phyloP scores from a whole-genome alignment of 1,140 invertebrate genomes.

The Aporrectodea caliginosa region DNA sequence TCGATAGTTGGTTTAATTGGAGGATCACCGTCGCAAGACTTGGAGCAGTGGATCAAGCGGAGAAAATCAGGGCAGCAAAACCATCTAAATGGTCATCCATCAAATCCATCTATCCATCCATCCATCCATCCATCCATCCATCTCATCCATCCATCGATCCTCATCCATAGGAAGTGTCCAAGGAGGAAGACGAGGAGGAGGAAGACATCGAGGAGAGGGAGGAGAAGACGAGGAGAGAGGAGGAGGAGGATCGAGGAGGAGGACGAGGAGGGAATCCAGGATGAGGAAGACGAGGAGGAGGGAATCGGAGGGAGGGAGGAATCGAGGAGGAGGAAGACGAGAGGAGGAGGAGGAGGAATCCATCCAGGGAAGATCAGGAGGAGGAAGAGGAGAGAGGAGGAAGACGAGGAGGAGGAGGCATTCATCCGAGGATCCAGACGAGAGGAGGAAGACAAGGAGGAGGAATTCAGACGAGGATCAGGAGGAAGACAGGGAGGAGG shows the following conservation, averaged over 20 bases:
- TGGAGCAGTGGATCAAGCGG: too few species aligned
- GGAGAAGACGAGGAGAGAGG: too few species aligned
- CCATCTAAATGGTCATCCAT: too few species aligned
- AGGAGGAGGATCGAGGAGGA: too few species aligned
- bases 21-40: too few species aligned
- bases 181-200: not conserved
- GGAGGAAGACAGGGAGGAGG: not conserved
- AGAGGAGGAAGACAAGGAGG: not conserved
- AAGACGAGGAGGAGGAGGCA: not conserved
- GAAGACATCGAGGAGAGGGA: too few species aligned
- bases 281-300: not conserved
- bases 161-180: too few species aligned
- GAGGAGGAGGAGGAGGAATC: not conserved
- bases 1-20: too few species aligned
- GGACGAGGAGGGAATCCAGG: not conserved
- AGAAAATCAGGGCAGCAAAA: too few species aligned
- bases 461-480: not conserved
- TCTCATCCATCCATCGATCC: too few species aligned
- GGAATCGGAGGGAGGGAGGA: not conserved
- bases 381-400: not conserved
- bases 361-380: not conserved
- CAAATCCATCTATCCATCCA: too few species aligned
- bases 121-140: too few species aligned
- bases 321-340: not conserved
- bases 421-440: not conserved